A percentile compares a stretch with the other conserved stretches of the same genome.
Conservation (phyloP, 2,113 vertebrate genomes). For the Tetrax tetrax region DNA sequence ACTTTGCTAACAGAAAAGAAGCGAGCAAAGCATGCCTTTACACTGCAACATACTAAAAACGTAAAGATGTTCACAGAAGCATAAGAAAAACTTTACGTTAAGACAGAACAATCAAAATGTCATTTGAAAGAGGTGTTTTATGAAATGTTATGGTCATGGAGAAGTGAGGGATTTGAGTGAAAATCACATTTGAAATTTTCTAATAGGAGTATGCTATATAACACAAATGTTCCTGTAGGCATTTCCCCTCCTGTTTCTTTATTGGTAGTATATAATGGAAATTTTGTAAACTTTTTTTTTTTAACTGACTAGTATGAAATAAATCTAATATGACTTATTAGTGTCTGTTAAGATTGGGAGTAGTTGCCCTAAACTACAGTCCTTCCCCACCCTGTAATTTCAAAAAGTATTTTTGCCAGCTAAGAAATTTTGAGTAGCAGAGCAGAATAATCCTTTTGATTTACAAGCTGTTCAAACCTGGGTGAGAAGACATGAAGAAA, state of each 20-base stretch:
- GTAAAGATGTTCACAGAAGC: not conserved
- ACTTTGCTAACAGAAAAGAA: not conserved
- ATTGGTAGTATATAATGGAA: not conserved
- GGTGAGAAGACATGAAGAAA: not conserved
- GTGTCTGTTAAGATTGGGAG: not conserved
- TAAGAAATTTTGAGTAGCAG: not conserved
- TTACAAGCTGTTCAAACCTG: not conserved
- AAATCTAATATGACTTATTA: not conserved
- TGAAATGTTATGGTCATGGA: not conserved
- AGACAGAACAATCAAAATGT: not conserved
- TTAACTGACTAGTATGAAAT: not conserved
- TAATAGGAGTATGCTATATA: not conserved
- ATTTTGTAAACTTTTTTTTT: not conserved
- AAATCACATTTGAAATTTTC: not conserved
- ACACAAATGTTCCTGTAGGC: not conserved
- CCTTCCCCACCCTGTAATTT: not conserved
- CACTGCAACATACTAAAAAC: not conserved
- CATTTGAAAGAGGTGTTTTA: not conserved
- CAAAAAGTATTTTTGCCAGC: not conserved
- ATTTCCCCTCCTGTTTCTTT: not conserved
- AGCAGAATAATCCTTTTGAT: constrained; percentile 20
- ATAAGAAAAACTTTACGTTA: not conserved
- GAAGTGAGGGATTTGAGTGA: not conserved
- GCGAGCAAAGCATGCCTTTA: not conserved
- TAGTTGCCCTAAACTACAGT: not conserved